A percentile compares a stretch with the other conserved stretches of the same genome.
Conservation (phyloP, 2,113 vertebrate species). For the Nothoprocta perdicaria region DNA sequence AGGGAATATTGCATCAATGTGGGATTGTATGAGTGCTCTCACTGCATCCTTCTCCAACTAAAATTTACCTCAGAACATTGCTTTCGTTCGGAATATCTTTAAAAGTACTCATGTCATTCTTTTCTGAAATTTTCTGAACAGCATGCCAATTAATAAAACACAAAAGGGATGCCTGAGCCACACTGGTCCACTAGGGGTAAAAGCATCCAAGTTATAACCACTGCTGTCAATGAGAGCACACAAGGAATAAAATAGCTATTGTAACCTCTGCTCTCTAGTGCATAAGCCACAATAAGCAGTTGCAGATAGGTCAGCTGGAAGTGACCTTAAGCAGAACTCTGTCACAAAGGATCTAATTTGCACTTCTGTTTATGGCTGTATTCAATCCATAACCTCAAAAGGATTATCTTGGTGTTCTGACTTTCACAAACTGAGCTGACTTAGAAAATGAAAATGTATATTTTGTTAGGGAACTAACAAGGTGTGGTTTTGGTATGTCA, state of each 20-base stretch:
- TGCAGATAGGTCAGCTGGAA: background rate
- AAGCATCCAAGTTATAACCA: background rate
- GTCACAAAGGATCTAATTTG: background rate
- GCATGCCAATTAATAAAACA: background rate
- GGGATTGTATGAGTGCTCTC: background rate
- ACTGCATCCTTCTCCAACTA: background rate
- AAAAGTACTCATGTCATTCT: background rate
- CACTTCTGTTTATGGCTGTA: rapidly evolving
- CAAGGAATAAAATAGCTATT: background rate
- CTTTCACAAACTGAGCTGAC: background rate
- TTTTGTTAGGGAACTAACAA: background rate
- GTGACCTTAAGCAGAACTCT: background rate
- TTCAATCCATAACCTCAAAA: background rate
- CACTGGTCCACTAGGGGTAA: background rate
- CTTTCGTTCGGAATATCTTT: background rate
- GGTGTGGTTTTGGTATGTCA: background rate
- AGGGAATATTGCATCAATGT: background rate
- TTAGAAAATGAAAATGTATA: background rate
- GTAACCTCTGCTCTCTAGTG: background rate
- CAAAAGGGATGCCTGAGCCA: background rate
- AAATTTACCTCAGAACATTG: background rate
- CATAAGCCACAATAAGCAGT: background rate
- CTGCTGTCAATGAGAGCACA: background rate
- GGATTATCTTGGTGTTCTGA: background rate
- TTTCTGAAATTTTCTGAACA: background rate